Evolutionary conservation across 2,797 vertebrate species (phyloP).

Genomic region (Gadopsis marmoratus): DNA sequence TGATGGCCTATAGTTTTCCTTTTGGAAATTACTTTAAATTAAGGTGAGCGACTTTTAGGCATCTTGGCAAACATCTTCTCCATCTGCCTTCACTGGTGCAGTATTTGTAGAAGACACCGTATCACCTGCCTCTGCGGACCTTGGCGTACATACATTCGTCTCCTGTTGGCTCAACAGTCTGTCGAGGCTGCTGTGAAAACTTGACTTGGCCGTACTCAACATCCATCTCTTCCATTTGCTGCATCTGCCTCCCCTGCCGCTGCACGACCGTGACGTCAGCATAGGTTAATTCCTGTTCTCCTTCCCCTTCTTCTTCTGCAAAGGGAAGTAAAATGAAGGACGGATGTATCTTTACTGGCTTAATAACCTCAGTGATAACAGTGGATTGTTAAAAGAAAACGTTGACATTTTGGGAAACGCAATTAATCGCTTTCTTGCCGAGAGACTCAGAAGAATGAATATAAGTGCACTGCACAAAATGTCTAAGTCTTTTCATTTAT

Average conservation of each 20-base stretch:
- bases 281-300: constrained; percentile 65
- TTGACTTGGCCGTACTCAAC: constrained; percentile 73
- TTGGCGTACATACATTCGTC: constrained; percentile 58
- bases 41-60: background rate
- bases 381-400: background rate
- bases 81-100: background rate
- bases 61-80: background rate
- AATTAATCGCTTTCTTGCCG: background rate
- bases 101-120: background rate
- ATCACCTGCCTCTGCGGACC: constrained; percentile 52
- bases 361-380: background rate
- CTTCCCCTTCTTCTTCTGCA: constrained; percentile 31
- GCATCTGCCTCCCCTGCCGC: background rate
- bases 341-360: background rate
- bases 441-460: background rate
- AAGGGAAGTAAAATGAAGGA: background rate
- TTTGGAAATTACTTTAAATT: background rate
- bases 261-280: constrained; percentile 46
- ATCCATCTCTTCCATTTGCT: background rate
- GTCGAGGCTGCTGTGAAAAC: constrained; percentile 26
- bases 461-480: background rate
- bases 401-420: background rate
- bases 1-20: background rate
- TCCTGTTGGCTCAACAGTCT: background rate
- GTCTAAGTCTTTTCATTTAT: background rate